A percentile compares a stretch with the other conserved stretches of the same genome.
These are phyloP conservation scores for Crypturellus tataupa DNA, from an alignment of 2,797 vertebrate genomes.

Conservation along the genomic window DNA sequence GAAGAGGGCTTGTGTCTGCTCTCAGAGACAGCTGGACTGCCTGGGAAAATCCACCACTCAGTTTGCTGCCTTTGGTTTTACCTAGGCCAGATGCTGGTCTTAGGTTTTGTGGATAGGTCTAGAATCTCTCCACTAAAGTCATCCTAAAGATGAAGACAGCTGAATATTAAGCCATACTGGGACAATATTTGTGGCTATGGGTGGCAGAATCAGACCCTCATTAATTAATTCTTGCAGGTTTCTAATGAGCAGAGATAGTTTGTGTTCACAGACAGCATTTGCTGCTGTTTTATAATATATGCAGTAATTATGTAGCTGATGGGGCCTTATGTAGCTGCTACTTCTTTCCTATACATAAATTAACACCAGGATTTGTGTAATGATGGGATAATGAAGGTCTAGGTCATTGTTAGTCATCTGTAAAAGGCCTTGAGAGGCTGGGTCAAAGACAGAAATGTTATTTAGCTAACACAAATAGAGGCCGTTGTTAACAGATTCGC, in stretches of 20 bases:
- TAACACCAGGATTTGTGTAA: conserved; percentile 76
- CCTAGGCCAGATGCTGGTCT: background rate
- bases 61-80: background rate
- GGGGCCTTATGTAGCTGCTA: conserved; percentile 64
- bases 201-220: background rate
- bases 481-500: background rate
- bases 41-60: background rate
- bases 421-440: conserved; percentile 52
- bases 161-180: background rate
- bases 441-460: conserved; percentile 60
- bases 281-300: conserved; percentile 72
- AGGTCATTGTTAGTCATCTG: conserved; percentile 70
- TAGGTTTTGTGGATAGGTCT: background rate
- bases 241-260: conserved; percentile 59
- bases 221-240: conserved; percentile 58
- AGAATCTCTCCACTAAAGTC: background rate
- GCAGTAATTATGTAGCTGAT: conserved; percentile 76
- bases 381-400: conserved; percentile 73
- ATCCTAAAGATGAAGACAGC: background rate
- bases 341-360: conserved; percentile 75
- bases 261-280: conserved; percentile 61
- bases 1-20: background rate
- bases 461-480: conserved; percentile 45
- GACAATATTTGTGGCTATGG: background rate
- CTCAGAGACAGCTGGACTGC: no score